A percentile compares a stretch with the other conserved stretches of the same genome.
These are phyloP conservation scores for Patella vulgata DNA, from an alignment of 1,140 invertebrate genomes.

Conservation along the genomic window DNA sequence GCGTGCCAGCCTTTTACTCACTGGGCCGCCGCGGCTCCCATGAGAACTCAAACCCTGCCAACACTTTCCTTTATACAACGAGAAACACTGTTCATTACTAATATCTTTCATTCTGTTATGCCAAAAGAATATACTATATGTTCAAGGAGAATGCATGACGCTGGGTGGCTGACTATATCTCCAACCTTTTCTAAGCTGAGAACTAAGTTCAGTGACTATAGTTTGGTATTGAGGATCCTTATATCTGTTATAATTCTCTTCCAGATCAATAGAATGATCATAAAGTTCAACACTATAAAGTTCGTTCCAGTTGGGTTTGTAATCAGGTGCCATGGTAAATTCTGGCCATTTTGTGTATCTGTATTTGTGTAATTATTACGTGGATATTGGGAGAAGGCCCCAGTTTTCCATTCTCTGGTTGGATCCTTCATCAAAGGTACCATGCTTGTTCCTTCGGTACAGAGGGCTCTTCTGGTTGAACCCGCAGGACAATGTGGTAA, in stretches of 20 bases:
- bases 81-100: too few species aligned
- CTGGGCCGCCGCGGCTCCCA: too few species aligned
- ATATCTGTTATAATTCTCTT: too few species aligned
- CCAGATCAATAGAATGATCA: too few species aligned
- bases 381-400: conserved; percentile 84
- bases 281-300: too few species aligned
- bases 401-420: conserved; percentile 55
- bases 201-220: conserved; percentile 34
- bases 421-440: conserved; percentile 48
- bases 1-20: too few species aligned
- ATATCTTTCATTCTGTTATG: too few species aligned
- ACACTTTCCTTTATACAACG: too few species aligned
- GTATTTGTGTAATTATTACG: too few species aligned
- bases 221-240: conserved; percentile 33
- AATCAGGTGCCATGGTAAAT: conserved; percentile 43
- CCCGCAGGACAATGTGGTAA: conserved; percentile 70
- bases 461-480: conserved; percentile 67
- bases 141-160: too few species aligned
- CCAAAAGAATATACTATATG: too few species aligned
- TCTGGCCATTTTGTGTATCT: conserved; percentile 82
- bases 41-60: too few species aligned
- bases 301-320: conserved; percentile 72
- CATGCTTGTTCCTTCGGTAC: conserved; percentile 81
- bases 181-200: conserved; percentile 48
- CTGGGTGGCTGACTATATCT: conserved; percentile 17